These are phyloP conservation scores for Oscheius myriophilus DNA, from an alignment of 2,888 invertebrate genomes.

Conservation along the genomic window DNA sequence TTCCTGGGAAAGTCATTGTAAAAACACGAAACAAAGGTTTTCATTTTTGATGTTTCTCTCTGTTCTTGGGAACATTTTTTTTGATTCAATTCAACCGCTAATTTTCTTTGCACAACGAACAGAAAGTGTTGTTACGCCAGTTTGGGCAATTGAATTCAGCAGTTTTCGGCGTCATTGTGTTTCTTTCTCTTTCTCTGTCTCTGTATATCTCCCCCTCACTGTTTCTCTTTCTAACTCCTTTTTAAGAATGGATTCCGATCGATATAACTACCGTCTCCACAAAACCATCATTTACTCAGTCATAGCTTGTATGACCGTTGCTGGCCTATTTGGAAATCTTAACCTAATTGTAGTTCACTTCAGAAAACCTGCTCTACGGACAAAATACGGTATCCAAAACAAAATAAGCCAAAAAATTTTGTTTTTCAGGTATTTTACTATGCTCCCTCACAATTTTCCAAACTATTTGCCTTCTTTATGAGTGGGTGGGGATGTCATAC, in stretches of 20 bases:
- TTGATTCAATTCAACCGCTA: too few relatives aligned
- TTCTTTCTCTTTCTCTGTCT: too few relatives aligned
- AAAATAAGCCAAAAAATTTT: background rate
- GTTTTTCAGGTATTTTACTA: constrained; percentile 29
- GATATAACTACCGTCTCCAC: constrained; percentile 30
- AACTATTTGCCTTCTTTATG: constrained; percentile 25
- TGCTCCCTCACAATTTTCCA: constrained; percentile 20
- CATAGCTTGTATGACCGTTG: constrained; percentile 34
- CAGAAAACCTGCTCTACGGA: constrained; percentile 32
- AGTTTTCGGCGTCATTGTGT: too few relatives aligned
- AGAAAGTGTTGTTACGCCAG: too few relatives aligned
- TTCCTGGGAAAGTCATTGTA: too few relatives aligned
- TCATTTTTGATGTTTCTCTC: too few relatives aligned
- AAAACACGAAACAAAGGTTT: too few relatives aligned
- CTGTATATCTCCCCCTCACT: too few relatives aligned
- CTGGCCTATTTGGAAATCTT: constrained; percentile 44
- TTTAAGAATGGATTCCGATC: background rate
- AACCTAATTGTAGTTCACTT: constrained; percentile 37
- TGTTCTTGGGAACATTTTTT: too few relatives aligned
- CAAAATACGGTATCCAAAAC: constrained; percentile 34
- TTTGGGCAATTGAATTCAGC: too few relatives aligned
- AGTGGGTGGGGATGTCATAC: constrained; percentile 30
- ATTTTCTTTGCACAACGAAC: too few relatives aligned
- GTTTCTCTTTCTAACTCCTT: too few relatives aligned
- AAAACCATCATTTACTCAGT: constrained; percentile 37